These are phyloP conservation scores for Ceratoteleas bidentatus DNA, from an alignment of 1,140 invertebrate species.

Conservation along the genomic window DNA sequence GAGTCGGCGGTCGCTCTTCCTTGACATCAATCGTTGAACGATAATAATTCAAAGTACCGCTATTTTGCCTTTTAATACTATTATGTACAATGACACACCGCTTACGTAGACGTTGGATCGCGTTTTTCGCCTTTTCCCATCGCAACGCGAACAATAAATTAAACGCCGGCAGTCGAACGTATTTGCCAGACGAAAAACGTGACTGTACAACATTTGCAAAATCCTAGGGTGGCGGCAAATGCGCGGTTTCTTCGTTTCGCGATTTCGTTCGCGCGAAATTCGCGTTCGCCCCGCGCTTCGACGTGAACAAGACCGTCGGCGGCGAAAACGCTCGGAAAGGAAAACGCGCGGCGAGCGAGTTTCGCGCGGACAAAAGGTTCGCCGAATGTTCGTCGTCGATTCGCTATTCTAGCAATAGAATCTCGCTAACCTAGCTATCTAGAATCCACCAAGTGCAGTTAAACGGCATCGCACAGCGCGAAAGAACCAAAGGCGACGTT, in stretches of 20 bases:
- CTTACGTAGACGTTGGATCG: slow-evolving; percentile 71
- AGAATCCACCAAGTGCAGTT: slow-evolving; percentile 61
- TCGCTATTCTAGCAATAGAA: slow-evolving; percentile 53
- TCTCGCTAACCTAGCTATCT: slow-evolving; percentile 71
- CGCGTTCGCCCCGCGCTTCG: not conserved
- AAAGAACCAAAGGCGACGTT: slow-evolving; percentile 47
- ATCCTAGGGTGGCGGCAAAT: slow-evolving; percentile 68
- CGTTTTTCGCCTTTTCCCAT: slow-evolving; percentile 68
- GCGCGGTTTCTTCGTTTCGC: slow-evolving; percentile 23
- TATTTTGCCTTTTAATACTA: slow-evolving; percentile 72
- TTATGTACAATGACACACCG: slow-evolving; percentile 80
- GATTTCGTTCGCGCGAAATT: slow-evolving; percentile 42
- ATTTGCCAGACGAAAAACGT: slow-evolving; percentile 33
- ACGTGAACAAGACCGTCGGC: no score
- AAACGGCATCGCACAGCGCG: slow-evolving; percentile 49
- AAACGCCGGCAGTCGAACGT: slow-evolving; percentile 1
- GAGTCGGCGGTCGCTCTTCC: slow-evolving; percentile 20
- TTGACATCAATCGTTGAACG: slow-evolving; percentile 65
- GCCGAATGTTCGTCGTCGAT: slow-evolving; percentile 22
- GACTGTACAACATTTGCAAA: slow-evolving; percentile 73
- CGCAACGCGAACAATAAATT: slow-evolving; percentile 43
- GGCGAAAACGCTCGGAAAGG: no score
- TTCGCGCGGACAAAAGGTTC: slow-evolving; percentile 13
- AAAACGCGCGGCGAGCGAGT: not conserved
- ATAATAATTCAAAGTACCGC: slow-evolving; percentile 72